Evolutionary conservation across 2,113 vertebrate species (phyloP), one percentile per base, ranked within the genome.

Genomic region (Zosterops japonicus): DNA sequence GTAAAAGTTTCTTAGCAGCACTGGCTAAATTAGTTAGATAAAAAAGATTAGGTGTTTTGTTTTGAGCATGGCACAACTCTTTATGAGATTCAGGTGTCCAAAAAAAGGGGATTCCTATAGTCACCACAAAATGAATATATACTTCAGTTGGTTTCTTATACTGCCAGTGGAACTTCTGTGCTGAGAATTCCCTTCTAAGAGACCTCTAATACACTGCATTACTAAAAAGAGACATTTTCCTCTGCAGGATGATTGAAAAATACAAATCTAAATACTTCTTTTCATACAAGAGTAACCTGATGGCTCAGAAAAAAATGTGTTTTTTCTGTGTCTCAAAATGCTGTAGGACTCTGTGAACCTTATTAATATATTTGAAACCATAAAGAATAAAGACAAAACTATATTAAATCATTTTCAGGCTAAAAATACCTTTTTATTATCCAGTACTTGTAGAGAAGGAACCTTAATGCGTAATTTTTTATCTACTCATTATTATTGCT

Each of bases 361-460:
- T 60, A 60, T 4, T 61, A 56, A 36, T 65, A 80, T 89, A 77
- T 90, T 81, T 90, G 55, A 93, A 90, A 39, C 24, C 14, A 86
- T 61, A 61, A 89, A 93, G 9, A 91, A 86, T 69, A 93, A 71
- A 85, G 39, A 49, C 16, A 50, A 27, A 57, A 44, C 29, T 47
- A 25, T 59, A 80, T 67, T 67, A 91, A 94, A 88, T 67, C 83
- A 42, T 77, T 85, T 93, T 2, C 39, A 50, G 41, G 42, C 25
- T 93, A 84, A 97, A 95, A 95, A 97, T 90, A 74, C 9, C 8
- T 63, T 61, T 92, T 87, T 78, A 72, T 84, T 82, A 61, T 60
- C 25, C 50, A 76, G 13, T 76, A 65, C 49, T 91, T 87, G 28
- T 44, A 74, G 18, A 69, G 15, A 8, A 86, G 3, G 35, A 76